phyloP scores from a whole-genome alignment of 2,888 invertebrate species.

The Harpalus rufipes region DNA sequence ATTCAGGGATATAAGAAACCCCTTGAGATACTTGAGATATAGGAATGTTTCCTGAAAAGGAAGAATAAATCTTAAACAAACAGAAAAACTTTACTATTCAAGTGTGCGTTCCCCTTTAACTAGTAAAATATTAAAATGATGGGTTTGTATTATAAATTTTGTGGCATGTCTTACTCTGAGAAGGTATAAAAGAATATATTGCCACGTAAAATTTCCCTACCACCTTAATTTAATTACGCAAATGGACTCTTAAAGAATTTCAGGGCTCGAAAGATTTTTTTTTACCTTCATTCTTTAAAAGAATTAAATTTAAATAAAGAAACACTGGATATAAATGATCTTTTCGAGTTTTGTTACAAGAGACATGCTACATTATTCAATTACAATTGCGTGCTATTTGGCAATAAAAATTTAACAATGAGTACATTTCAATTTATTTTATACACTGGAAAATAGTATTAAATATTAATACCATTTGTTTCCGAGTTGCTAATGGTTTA shows the following conservation, averaged over 20 bases:
- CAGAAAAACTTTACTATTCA: neutral
- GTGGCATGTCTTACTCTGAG: neutral
- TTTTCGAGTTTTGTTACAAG: neutral
- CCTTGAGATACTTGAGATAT: neutral
- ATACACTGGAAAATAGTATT: neutral
- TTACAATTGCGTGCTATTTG: neutral
- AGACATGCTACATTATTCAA: neutral
- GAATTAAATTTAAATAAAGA: slow-evolving; percentile 22
- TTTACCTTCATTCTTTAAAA: slow-evolving; percentile 28
- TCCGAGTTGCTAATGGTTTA: neutral
- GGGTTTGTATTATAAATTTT: slow-evolving; percentile 17
- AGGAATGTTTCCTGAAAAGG: neutral
- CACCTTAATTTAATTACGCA: slow-evolving; percentile 33
- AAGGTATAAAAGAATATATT: slow-evolving; percentile 35
- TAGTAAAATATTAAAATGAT: slow-evolving; percentile 15
- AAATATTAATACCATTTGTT: neutral
- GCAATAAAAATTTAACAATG: neutral
- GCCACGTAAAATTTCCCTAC: slow-evolving; percentile 22
- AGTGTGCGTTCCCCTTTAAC: slow-evolving; percentile 8
- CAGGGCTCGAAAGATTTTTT: neutral
- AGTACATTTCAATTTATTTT: neutral
- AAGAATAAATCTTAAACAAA: neutral
- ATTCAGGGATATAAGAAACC: neutral
- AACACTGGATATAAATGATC: neutral
- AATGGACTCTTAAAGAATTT: neutral